phyloP scores from a whole-genome alignment of 2,797 vertebrate genomes.

The Ctenopoma kingsleyae region DNA sequence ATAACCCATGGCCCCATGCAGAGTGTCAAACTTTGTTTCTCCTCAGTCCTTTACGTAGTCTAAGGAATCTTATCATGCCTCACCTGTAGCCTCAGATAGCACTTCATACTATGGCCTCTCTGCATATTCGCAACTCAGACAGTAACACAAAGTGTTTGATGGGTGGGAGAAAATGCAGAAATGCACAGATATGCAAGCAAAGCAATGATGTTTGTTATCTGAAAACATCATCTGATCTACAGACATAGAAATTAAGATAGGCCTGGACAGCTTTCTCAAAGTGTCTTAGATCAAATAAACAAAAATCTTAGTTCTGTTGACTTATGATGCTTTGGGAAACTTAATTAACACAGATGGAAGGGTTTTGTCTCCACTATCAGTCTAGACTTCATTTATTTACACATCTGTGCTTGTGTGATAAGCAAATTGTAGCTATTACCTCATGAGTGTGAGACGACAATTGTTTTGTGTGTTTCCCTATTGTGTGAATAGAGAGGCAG shows the following conservation, averaged over 20 bases:
- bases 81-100: conserved; percentile 62
- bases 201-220: conserved; percentile 52
- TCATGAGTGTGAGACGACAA: conserved; percentile 63
- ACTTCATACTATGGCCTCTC: conserved; percentile 56
- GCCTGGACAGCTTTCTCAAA: conserved; percentile 38
- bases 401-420: conserved; percentile 75
- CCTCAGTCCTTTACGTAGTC: neutral
- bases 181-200: conserved; percentile 41
- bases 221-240: conserved; percentile 52
- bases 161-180: conserved; percentile 43
- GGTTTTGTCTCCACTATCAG: conserved; percentile 69
- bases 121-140: conserved; percentile 48
- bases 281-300: conserved; percentile 45
- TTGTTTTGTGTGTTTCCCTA: conserved; percentile 42
- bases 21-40: conserved; percentile 15
- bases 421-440: conserved; percentile 75
- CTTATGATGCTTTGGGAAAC: conserved; percentile 49
- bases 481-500: conserved; percentile 46
- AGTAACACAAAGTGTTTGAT: conserved; percentile 56
- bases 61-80: conserved; percentile 25
- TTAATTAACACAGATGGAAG: conserved; percentile 60
- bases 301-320: conserved; percentile 50
- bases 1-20: conserved; percentile 2
- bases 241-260: conserved; percentile 47
- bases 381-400: conserved; percentile 73